phyloP scores from a whole-genome alignment of 2,797 vertebrate genomes.

The Synaphobranchus kaupii region DNA sequence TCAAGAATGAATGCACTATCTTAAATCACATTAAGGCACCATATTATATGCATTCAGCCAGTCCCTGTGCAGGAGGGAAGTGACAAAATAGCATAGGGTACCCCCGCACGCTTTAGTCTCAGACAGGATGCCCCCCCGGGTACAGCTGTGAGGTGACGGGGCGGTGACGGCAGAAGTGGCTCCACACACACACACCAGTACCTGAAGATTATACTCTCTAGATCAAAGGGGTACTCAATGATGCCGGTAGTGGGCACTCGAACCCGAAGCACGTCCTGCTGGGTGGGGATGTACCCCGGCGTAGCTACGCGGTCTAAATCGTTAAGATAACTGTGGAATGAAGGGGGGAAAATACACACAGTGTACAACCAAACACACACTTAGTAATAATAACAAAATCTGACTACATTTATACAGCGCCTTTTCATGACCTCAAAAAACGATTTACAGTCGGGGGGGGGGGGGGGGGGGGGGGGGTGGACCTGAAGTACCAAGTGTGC shows the following conservation, averaged over 20 bases:
- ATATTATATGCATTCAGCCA: not conserved
- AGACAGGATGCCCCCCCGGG: not conserved
- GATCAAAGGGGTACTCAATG: slow-evolving; percentile 78
- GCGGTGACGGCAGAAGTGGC: slow-evolving; percentile 42
- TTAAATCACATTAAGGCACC: not conserved
- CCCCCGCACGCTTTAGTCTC: not conserved
- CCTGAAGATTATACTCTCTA: slow-evolving; percentile 79
- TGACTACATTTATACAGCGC: not conserved
- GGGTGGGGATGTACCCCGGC: slow-evolving; percentile 65
- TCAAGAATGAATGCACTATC: not conserved
- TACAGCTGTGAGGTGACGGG: not conserved
- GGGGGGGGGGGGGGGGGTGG: no score
- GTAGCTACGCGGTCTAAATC: slow-evolving; percentile 70
- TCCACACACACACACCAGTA: slow-evolving; percentile 55
- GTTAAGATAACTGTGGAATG: slow-evolving; percentile 71
- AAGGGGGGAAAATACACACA: slow-evolving; percentile 51
- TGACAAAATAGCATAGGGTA: no score
- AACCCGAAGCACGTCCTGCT: slow-evolving; percentile 76
- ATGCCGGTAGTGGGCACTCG: slow-evolving; percentile 78
- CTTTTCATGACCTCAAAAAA: not conserved
- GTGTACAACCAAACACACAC: slow-evolving; percentile 38
- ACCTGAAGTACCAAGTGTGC: not conserved
- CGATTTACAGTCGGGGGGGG: not conserved
- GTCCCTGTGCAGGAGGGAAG: not conserved
- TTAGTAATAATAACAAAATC: not conserved